phyloP scores from a whole-genome alignment of 1,140 invertebrate genomes.

The Drosophila burlai region DNA sequence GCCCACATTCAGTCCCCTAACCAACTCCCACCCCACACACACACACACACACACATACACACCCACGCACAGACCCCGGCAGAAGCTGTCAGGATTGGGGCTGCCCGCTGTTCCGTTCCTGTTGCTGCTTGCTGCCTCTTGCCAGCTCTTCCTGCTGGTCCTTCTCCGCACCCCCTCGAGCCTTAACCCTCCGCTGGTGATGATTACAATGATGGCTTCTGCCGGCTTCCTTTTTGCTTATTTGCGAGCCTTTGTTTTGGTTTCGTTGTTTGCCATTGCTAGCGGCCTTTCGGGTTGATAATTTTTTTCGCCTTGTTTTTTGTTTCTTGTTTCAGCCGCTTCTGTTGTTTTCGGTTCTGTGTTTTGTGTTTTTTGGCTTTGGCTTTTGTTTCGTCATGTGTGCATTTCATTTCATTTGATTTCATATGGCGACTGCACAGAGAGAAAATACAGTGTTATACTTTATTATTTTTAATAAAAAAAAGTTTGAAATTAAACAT shows the following conservation, averaged over 20 bases:
- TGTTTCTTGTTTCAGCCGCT: conserved; percentile 43
- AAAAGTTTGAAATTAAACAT: too few relatives aligned
- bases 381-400: conserved; percentile 81
- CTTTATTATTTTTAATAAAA: not conserved
- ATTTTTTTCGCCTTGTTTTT: conserved; percentile 53
- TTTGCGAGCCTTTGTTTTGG: conserved; percentile 77
- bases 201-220: conserved; percentile 80
- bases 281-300: conserved; percentile 77
- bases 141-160: conserved; percentile 38
- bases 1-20: conserved; percentile 3
- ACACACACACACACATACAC: conserved; percentile 14
- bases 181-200: conserved; percentile 71
- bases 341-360: conserved; percentile 38
- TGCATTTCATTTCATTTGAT: conserved; percentile 84
- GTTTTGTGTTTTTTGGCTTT: conserved; percentile 67
- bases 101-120: conserved; percentile 53
- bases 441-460: not conserved
- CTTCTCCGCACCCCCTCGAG: conserved; percentile 2
- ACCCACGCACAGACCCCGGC: conserved; percentile 9
- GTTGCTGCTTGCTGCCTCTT: conserved; percentile 32
- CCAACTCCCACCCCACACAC: conserved; percentile 11
- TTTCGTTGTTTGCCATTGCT: conserved; percentile 48
- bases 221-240: conserved; percentile 76
- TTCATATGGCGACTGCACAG: conserved; percentile 73
- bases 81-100: conserved; percentile 55